phyloP scores from a whole-genome alignment of 1,140 invertebrate genomes.

The Tribolium madens region DNA sequence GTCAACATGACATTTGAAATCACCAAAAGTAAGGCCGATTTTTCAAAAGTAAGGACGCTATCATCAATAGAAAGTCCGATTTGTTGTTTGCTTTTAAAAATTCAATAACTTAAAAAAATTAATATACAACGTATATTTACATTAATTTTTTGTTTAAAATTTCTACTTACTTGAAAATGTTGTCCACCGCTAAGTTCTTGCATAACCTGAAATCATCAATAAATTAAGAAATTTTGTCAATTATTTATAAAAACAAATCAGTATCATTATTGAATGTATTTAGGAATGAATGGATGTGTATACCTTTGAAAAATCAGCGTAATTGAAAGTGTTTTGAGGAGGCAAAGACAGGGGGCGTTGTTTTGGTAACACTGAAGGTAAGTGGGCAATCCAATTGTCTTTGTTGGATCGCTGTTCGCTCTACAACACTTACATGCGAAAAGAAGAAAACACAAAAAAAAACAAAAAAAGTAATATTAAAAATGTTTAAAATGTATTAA shows the following conservation, averaged over 20 bases:
- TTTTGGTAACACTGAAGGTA: constrained; percentile 54
- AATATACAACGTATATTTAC: too few relatives aligned
- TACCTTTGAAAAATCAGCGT: constrained; percentile 46
- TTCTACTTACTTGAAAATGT: constrained; percentile 47
- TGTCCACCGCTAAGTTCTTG: constrained; percentile 45
- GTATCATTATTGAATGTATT: not conserved
- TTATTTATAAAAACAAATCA: constrained; percentile 12
- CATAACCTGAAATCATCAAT: constrained; percentile 48
- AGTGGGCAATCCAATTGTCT: constrained; percentile 54
- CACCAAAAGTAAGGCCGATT: too few relatives aligned
- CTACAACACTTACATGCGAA: constrained; percentile 29
- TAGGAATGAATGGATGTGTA: constrained; percentile 1
- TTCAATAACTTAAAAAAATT: too few relatives aligned
- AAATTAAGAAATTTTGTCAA: not conserved
- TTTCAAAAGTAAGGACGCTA: too few relatives aligned
- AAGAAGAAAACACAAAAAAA: not conserved
- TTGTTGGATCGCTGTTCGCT: constrained; percentile 42
- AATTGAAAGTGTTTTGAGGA: constrained; percentile 42
- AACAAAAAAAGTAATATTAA: constrained; percentile 4
- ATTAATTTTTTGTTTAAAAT: not conserved
- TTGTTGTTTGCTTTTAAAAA: too few relatives aligned
- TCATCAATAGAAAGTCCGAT: too few relatives aligned
- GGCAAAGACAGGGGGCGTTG: constrained; percentile 53
- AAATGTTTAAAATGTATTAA: not conserved
- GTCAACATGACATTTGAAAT: too few relatives aligned